Conservation (phyloP, 1,140 invertebrate species). For the Elymnias hypermnestra region DNA sequence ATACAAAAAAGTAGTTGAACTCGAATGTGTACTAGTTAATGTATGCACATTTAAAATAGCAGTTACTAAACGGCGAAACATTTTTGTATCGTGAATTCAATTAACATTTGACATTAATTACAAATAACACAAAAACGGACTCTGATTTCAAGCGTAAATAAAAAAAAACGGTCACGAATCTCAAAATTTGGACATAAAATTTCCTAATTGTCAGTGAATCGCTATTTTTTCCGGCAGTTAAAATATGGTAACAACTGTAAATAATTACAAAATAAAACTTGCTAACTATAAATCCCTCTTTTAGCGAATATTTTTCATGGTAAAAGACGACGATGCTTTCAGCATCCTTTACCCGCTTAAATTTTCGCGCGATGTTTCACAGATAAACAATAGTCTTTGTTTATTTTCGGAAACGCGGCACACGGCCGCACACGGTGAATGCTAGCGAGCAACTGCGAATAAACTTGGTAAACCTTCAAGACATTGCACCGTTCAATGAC, state of each 20-base stretch:
- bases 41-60: slow-evolving; percentile 4
- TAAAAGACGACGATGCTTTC: too few relatives aligned
- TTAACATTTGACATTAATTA: slow-evolving; percentile 20
- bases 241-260: too few relatives aligned
- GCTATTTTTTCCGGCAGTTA: too few relatives aligned
- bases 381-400: slow-evolving; percentile 11
- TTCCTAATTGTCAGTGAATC: too few relatives aligned
- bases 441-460: slow-evolving; percentile 10
- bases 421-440: slow-evolving; percentile 6
- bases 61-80: not conserved
- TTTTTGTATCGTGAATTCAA: slow-evolving; percentile 4
- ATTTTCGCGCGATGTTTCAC: not conserved
- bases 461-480: slow-evolving; percentile 1
- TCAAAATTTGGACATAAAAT: too few relatives aligned
- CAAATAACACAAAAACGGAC: not conserved
- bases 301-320: too few relatives aligned
- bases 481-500: slow-evolving; percentile 16
- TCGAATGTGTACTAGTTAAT: not conserved
- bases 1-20: not conserved
- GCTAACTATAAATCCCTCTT: too few relatives aligned
- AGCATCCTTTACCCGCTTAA: slow-evolving; percentile 4
- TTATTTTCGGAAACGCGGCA: slow-evolving; percentile 6
- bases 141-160: not conserved
- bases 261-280: too few relatives aligned
- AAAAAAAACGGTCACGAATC: too few relatives aligned